phyloP scores from a whole-genome alignment of 2,888 invertebrate genomes.

The Agrochola lychnidis region DNA sequence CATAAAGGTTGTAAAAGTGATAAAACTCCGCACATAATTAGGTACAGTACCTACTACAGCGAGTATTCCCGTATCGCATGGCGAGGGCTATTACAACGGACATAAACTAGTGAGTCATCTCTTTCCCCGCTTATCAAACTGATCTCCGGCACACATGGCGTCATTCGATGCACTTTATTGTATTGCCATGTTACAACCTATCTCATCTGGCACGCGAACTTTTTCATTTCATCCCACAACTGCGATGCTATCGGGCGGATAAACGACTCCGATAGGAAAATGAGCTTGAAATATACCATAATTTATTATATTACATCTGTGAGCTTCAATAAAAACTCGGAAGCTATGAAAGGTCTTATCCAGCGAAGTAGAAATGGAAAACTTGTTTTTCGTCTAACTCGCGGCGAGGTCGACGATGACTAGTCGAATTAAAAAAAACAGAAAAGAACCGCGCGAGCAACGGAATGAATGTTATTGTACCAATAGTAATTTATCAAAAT shows the following conservation, averaged over 20 bases:
- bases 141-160: conserved; percentile 77
- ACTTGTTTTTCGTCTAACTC: conserved; percentile 77
- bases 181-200: conserved; percentile 67
- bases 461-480: conserved; percentile 84
- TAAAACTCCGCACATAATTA: conserved; percentile 55
- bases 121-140: conserved; percentile 70
- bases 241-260: conserved; percentile 61
- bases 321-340: conserved; percentile 63
- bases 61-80: conserved; percentile 67
- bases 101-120: conserved; percentile 78
- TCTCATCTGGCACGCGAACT: conserved; percentile 68
- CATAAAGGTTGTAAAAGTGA: conserved; percentile 47
- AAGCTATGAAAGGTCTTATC: conserved; percentile 70
- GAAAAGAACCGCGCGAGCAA: conserved; percentile 75
- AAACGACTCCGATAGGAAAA: conserved; percentile 63
- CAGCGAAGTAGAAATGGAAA: conserved; percentile 75
- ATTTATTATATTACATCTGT: conserved; percentile 56
- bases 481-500: conserved; percentile 87
- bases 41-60: conserved; percentile 42
- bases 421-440: conserved; percentile 81
- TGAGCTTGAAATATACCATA: conserved; percentile 46
- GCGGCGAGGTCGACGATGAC: conserved; percentile 78
- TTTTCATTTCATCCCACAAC: conserved; percentile 60
- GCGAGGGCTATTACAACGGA: conserved; percentile 64
- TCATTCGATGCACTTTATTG: conserved; percentile 72